These are phyloP conservation scores for Sylvia atricapilla DNA, from an alignment of 2,113 vertebrate genomes.

Conservation along the genomic window DNA sequence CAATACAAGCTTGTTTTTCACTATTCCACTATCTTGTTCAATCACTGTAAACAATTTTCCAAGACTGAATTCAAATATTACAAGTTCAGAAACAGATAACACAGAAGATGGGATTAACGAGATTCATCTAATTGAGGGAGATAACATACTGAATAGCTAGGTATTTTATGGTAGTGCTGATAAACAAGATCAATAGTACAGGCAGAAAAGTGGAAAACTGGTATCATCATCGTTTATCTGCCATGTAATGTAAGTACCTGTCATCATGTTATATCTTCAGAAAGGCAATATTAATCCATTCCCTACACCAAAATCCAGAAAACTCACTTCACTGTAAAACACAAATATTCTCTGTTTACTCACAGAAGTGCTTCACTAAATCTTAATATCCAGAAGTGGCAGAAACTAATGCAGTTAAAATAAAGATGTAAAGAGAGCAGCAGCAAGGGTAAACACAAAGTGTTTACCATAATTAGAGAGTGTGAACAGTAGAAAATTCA, in stretches of 20 bases:
- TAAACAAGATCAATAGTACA: constrained; percentile 53
- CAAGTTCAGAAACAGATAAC: constrained; percentile 40
- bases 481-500: not conserved
- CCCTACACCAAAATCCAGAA: not conserved
- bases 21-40: not conserved
- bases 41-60: not conserved
- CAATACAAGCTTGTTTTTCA: not conserved
- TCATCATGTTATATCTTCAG: constrained; percentile 16
- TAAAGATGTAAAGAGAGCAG: not conserved
- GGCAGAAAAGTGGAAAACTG: constrained; percentile 49
- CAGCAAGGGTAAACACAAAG: not conserved
- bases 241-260: constrained; percentile 34
- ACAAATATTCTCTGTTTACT: constrained; percentile 15
- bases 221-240: constrained; percentile 24
- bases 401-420: constrained; percentile 11
- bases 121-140: constrained; percentile 4
- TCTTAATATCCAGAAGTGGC: constrained; percentile 16
- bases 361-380: constrained; percentile 11
- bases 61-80: not conserved
- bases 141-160: constrained; percentile 31
- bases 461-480: not conserved
- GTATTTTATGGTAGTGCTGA: constrained; percentile 39
- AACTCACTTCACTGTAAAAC: constrained; percentile 4
- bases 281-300: not conserved
- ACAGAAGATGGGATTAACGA: constrained; percentile 25